A percentile compares a stretch with the other conserved stretches of the same genome.
Evolutionary conservation across 2,113 vertebrate species (phyloP).

Genomic region (Eretmochelys imbricata): DNA sequence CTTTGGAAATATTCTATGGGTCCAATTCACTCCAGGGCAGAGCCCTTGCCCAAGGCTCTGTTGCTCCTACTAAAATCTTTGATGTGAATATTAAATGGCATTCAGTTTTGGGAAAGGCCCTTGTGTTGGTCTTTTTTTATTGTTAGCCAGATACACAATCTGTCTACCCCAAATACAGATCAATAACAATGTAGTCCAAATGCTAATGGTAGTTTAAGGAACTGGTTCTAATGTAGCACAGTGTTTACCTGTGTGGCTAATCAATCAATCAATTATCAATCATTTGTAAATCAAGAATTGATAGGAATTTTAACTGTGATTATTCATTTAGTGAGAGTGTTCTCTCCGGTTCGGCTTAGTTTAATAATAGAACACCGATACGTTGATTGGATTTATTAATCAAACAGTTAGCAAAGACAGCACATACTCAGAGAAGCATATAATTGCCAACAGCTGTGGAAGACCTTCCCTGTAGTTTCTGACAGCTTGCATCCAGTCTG

Average conservation of each 20-base stretch:
- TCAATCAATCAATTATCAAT: not conserved
- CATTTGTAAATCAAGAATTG: not conserved
- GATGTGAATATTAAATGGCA: not conserved
- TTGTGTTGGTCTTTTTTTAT: not conserved
- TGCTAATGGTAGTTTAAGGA: not conserved
- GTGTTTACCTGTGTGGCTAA: not conserved
- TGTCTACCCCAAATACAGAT: not conserved
- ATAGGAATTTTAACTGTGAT: not conserved
- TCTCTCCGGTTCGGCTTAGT: not conserved
- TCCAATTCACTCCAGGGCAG: not conserved
- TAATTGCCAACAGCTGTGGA: not conserved
- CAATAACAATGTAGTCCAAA: not conserved
- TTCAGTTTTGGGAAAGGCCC: not conserved
- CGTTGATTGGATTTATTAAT: not conserved
- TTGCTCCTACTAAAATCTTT: not conserved
- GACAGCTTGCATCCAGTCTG: not conserved
- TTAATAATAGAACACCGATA: not conserved
- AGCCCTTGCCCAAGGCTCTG: not conserved
- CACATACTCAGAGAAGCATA: not conserved
- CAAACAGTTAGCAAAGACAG: not conserved
- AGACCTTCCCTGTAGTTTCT: not conserved
- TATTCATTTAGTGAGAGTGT: not conserved
- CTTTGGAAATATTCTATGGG: not conserved
- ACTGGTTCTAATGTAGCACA: not conserved
- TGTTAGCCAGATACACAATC: fast-evolving